Conservation (phyloP, 2,888 invertebrate genomes). For the Conchocele bisecta region DNA sequence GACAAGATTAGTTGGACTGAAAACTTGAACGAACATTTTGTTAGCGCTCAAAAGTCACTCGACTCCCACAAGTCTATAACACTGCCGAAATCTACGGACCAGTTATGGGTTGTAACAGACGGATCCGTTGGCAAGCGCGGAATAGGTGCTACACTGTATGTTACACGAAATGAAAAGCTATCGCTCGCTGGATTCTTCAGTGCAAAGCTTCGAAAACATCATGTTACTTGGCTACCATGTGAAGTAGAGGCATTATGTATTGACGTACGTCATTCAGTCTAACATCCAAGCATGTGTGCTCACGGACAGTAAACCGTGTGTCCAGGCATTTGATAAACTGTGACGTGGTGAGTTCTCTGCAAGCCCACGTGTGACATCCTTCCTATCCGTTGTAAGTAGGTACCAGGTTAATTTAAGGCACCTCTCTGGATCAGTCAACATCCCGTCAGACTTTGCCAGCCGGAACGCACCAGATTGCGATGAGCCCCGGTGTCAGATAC, state of each 20-base stretch:
- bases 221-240: constrained; percentile 60
- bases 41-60: constrained; percentile 22
- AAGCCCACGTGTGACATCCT: constrained; percentile 55
- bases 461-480: constrained; percentile 37
- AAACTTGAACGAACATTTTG: constrained; percentile 21
- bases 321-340: constrained; percentile 58
- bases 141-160: constrained; percentile 62
- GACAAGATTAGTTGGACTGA: constrained; percentile 52
- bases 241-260: constrained; percentile 62
- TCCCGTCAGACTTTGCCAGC: constrained; percentile 48
- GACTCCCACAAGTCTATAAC: constrained; percentile 24
- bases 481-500: constrained; percentile 27
- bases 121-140: constrained; percentile 47
- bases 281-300: constrained; percentile 36
- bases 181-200: constrained; percentile 61
- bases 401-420: constrained; percentile 37
- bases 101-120: constrained; percentile 50
- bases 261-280: constrained; percentile 55
- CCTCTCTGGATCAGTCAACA: constrained; percentile 21
- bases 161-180: constrained; percentile 32
- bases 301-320: constrained; percentile 62
- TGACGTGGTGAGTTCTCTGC: constrained; percentile 58
- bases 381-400: constrained; percentile 48
- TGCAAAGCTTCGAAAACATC: constrained; percentile 59
- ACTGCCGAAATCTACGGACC: constrained; percentile 27